Evolutionary conservation across 2,888 invertebrate species (phyloP), one percentile per base, ranked within the genome.

Genomic region (Tineola bisselliella): DNA sequence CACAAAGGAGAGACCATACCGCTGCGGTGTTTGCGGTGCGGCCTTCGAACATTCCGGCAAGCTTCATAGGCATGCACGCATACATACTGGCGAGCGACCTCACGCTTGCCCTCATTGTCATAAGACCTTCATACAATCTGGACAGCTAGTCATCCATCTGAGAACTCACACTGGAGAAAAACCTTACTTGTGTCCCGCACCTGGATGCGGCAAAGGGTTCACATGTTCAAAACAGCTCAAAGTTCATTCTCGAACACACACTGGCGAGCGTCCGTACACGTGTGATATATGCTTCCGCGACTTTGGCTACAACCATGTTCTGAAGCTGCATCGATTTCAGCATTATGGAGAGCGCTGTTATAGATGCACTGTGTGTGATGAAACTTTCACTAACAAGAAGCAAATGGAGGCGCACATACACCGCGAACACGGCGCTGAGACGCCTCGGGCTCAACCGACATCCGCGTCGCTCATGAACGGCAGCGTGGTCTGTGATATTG

Each of bases 21-120:
- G 95, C 70, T 96, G 96, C 73, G 92, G 93, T 64, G 94, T 95
- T 2, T 96, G 96, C 76, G 93, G 92, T 11, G 89, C 96, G 4
- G 95, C 95, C 0, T 96, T 96, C 72, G 96, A 96, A 76, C 96
- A 96, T 76, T 94, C 94, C 62, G 96, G 96, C 5, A 96, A 96
- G 74, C 83, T 96, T 62, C 95, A 96, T 74, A 90, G 96, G 25
- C 96, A 96, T 79, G 95, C 95, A 90, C 89, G 96, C 63, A 96
- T 96, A 68, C 96, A 96, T 74, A 96, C 96, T 0, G 94, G 96
- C 2, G 96, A 96, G 75, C 89, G 96, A 43, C 96, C 96, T 0
- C 96, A 96, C 79, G 94, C 94, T 69, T 96, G 96, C 72, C 91
- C 91, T 19, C 92, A 95, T 52, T 96, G 96, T 75, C 91, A 92